A percentile compares a stretch with the other conserved stretches of the same genome.
phyloP scores from a whole-genome alignment of 2,113 vertebrate genomes.

The Prunella fulvescens region DNA sequence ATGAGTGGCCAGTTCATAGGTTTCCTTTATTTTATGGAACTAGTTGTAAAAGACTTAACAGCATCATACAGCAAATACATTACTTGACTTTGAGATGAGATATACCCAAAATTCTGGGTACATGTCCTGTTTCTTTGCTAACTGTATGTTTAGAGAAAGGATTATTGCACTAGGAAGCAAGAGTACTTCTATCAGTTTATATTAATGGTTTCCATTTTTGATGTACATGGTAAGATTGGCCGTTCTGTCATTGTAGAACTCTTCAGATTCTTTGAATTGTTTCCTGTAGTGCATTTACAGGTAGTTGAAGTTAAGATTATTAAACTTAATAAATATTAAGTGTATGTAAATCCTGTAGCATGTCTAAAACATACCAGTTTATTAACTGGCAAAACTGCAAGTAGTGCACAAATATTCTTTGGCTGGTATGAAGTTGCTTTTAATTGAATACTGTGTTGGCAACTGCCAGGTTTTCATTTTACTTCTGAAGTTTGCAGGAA shows the following conservation, averaged over 20 bases:
- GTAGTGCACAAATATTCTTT: neutral
- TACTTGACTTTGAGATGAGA: neutral
- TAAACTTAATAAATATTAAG: neutral
- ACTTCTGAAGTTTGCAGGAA: neutral
- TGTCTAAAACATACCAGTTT: neutral
- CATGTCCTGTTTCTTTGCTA: neutral
- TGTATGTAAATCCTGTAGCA: neutral
- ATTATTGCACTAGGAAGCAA: neutral
- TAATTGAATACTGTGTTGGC: neutral
- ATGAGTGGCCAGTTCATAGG: neutral
- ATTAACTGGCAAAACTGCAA: neutral
- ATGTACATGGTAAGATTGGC: neutral
- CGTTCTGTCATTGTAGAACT: neutral
- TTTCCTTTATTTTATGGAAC: neutral
- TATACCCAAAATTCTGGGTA: neutral
- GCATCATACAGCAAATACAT: neutral
- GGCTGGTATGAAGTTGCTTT: neutral
- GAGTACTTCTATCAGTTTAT: neutral
- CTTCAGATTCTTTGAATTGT: neutral
- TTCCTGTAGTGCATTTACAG: neutral
- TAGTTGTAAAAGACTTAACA: neutral
- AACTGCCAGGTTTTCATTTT: neutral
- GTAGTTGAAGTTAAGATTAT: neutral
- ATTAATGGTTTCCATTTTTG: neutral
- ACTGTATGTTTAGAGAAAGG: neutral